These are phyloP conservation scores for Enteromius unitaeniatus DNA, from an alignment of 2,797 vertebrate species.

Conservation along the genomic window DNA sequence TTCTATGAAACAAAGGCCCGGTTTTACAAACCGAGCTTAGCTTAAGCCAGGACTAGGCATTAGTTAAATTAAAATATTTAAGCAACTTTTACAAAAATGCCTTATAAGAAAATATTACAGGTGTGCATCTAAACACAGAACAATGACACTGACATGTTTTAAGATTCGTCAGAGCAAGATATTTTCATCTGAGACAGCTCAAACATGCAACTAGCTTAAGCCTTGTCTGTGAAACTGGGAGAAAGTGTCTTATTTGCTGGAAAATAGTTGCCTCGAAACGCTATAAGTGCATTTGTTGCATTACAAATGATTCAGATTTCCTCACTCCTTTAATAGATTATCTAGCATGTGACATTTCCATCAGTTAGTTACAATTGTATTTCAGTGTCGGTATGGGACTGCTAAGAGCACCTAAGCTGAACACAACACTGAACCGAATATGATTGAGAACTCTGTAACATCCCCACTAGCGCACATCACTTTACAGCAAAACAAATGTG, in stretches of 20 bases:
- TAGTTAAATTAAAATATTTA: too few species aligned
- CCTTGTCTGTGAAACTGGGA: too few species aligned
- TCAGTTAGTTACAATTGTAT: slow-evolving; percentile 6
- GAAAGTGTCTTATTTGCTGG: not conserved
- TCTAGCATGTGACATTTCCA: slow-evolving; percentile 10
- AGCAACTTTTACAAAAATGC: too few species aligned
- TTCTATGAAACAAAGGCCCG: too few species aligned
- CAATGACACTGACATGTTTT: too few species aligned
- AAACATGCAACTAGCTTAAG: too few species aligned
- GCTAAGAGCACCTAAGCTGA: slow-evolving; percentile 23
- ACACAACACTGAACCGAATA: slow-evolving; percentile 23
- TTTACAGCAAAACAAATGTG: slow-evolving; percentile 40
- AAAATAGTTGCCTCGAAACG: slow-evolving; percentile 6
- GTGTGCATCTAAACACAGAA: too few species aligned
- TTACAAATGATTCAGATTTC: slow-evolving; percentile 25
- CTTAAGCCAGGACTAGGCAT: too few species aligned
- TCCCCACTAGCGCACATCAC: slow-evolving; percentile 34
- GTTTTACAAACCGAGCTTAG: too few species aligned
- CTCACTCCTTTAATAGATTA: not conserved
- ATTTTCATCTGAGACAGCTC: too few species aligned
- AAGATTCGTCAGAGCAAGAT: too few species aligned
- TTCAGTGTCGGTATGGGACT: not conserved
- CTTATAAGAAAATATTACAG: too few species aligned
- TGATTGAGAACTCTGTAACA: slow-evolving; percentile 35
- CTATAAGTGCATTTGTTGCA: not conserved